Evolutionary conservation across 2,113 vertebrate genomes (phyloP).

Genomic region (Tapirus terrestris): DNA sequence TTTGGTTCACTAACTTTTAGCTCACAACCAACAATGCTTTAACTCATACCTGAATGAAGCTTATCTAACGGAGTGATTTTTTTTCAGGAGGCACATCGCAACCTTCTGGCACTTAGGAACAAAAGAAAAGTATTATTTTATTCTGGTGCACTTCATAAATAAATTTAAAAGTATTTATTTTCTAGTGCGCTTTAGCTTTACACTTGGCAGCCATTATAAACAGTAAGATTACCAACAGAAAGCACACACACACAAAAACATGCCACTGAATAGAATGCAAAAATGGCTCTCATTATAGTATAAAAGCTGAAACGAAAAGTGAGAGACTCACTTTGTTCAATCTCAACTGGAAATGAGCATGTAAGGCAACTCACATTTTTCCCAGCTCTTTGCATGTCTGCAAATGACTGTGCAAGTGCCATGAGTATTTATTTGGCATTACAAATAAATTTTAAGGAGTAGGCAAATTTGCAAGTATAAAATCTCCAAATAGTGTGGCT

Average conservation of each 20-base stretch:
- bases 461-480: background rate
- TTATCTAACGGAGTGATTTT: too few relatives aligned
- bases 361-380: background rate
- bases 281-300: background rate
- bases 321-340: background rate
- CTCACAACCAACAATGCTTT: background rate
- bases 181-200: background rate
- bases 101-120: background rate
- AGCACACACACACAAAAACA: background rate
- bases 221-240: background rate
- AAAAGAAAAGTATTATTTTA: background rate
- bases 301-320: background rate
- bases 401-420: background rate
- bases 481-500: background rate
- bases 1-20: background rate
- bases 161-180: background rate
- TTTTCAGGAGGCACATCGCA: background rate
- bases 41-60: background rate
- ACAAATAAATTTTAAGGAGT: background rate
- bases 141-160: background rate
- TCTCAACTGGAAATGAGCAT: background rate
- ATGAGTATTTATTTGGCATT: background rate
- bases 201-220: rapidly evolving
- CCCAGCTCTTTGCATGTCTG: background rate
- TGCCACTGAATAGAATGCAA: background rate